These are phyloP conservation scores for Pristionchus entomophagus DNA, from an alignment of 2,888 invertebrate genomes.

Conservation along the genomic window DNA sequence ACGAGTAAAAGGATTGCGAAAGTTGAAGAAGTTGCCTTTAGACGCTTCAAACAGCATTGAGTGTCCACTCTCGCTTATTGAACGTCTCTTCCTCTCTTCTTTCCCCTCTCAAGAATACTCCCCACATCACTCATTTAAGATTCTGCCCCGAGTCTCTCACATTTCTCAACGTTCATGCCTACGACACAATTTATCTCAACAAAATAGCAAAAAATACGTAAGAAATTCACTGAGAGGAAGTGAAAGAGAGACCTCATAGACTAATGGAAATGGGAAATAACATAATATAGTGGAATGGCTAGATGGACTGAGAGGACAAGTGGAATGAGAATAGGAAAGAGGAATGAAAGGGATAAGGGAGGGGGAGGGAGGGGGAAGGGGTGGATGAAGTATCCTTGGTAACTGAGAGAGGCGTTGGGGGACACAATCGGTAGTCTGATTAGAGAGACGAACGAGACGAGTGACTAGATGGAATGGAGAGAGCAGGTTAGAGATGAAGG, in stretches of 20 bases:
- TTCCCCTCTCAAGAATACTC: background rate
- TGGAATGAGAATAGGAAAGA: conserved; percentile 19
- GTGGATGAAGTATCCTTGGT: conserved; percentile 33
- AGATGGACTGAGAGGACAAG: background rate
- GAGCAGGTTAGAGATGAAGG: background rate
- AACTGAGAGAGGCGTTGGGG: conserved; percentile 31
- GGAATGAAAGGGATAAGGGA: background rate
- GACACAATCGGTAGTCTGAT: background rate
- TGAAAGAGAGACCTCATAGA: background rate
- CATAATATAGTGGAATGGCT: background rate
- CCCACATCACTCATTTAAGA: background rate
- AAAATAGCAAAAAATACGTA: background rate
- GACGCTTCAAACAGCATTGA: background rate
- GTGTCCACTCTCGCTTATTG: conserved; percentile 14
- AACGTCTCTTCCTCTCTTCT: conserved; percentile 17
- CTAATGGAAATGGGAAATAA: background rate
- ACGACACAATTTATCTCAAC: conserved; percentile 33
- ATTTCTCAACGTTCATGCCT: background rate
- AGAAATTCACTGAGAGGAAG: conserved; percentile 19
- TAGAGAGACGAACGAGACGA: conserved; percentile 35
- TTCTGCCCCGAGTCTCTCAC: background rate
- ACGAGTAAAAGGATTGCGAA: background rate
- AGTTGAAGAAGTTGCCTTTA: background rate
- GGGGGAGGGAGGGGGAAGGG: background rate
- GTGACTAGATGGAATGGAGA: conserved; percentile 29